Conservation (phyloP, 2,113 vertebrate species). For the Toxotes jaculatrix region DNA sequence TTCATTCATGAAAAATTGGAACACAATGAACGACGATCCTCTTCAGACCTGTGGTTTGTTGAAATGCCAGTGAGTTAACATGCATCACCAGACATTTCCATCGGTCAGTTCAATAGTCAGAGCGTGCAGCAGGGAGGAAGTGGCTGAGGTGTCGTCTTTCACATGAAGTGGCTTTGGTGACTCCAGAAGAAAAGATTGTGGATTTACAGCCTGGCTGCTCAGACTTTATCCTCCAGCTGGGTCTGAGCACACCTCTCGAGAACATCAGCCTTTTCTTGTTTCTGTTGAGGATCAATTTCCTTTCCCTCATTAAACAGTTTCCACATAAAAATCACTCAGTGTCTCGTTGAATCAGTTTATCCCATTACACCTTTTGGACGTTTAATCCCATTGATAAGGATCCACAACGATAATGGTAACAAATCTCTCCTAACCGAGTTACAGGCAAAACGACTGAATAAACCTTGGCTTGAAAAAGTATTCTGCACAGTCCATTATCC, state of each 20-base stretch:
- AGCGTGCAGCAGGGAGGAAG: background rate
- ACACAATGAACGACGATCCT: slow-evolving; percentile 2
- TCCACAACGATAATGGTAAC: slow-evolving; percentile 23
- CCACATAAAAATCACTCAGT: background rate
- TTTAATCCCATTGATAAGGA: slow-evolving; percentile 32
- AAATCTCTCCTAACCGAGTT: slow-evolving; percentile 48
- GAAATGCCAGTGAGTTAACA: slow-evolving; percentile 55
- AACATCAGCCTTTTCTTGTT: background rate
- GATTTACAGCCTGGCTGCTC: slow-evolving; percentile 26
- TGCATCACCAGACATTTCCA: slow-evolving; percentile 69
- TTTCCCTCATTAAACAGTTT: background rate
- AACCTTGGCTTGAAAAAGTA: slow-evolving; percentile 23
- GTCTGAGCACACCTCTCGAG: background rate
- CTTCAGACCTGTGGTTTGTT: slow-evolving; percentile 44
- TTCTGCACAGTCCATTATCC: slow-evolving; percentile 60
- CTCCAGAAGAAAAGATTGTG: slow-evolving; percentile 21
- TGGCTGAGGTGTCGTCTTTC: slow-evolving; percentile 53
- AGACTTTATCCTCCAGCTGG: slow-evolving; percentile 8
- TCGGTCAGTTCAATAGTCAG: slow-evolving; percentile 4
- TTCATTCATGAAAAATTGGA: background rate
- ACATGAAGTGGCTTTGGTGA: slow-evolving; percentile 16
- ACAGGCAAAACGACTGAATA: slow-evolving; percentile 43
- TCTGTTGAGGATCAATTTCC: slow-evolving; percentile 1
- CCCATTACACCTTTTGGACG: background rate
- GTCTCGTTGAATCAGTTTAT: slow-evolving; percentile 17